phyloP scores from a whole-genome alignment of 2,113 vertebrate genomes.

The Rissa tridactyla region DNA sequence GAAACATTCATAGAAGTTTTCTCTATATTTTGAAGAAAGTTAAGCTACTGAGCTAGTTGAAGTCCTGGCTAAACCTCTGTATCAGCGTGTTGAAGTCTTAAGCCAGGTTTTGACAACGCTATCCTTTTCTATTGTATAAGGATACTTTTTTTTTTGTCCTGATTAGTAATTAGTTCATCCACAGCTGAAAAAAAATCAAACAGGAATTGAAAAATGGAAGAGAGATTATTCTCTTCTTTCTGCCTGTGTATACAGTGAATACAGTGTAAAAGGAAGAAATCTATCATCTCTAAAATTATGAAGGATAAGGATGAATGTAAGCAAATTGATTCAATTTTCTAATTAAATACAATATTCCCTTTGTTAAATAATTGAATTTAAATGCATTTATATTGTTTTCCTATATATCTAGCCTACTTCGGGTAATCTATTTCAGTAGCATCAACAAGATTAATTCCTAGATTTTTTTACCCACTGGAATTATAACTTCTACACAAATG shows the following conservation, averaged over 20 bases:
- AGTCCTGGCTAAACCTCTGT: background rate
- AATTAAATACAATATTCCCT: slow-evolving; percentile 27
- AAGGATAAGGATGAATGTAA: slow-evolving; percentile 15
- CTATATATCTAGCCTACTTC: background rate
- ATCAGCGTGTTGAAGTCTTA: background rate
- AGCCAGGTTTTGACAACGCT: background rate
- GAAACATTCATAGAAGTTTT: background rate
- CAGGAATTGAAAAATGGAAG: background rate
- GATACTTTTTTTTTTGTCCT: background rate
- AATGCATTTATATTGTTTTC: slow-evolving; percentile 36
- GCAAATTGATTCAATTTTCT: slow-evolving; percentile 18
- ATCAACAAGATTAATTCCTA: background rate
- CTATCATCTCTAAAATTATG: background rate
- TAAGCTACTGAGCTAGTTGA: background rate
- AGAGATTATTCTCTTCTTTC: slow-evolving; percentile 1
- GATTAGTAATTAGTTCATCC: background rate
- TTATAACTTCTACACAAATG: background rate
- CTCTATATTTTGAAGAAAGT: background rate
- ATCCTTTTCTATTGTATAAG: background rate
- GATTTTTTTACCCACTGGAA: background rate
- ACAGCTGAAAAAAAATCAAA: background rate
- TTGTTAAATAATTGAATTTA: slow-evolving; percentile 29
- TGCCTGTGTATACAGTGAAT: background rate
- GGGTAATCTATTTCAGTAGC: slow-evolving; percentile 12
- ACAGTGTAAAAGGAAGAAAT: background rate